phyloP scores from a whole-genome alignment of 2,888 invertebrate genomes.

The Phyllotreta cruciferae region DNA sequence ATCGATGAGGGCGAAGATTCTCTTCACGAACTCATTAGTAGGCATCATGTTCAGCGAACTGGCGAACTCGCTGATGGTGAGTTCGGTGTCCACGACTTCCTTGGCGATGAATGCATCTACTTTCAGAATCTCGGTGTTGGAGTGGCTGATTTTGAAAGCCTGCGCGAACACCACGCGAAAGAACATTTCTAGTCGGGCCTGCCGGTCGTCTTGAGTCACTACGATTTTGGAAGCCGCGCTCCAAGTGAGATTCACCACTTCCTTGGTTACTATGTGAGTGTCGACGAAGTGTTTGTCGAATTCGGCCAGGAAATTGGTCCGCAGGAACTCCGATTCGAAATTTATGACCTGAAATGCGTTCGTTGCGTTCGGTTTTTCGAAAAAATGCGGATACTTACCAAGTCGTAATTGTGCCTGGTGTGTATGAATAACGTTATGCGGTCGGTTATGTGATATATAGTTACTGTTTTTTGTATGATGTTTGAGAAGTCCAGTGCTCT shows the following conservation, averaged over 20 bases:
- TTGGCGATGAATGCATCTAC: conserved; percentile 58
- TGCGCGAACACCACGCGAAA: conserved; percentile 65
- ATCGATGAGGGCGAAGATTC: conserved; percentile 67
- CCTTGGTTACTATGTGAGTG: conserved; percentile 46
- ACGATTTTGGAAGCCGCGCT: conserved; percentile 55
- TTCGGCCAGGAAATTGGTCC: conserved; percentile 56
- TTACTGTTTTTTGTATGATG: conserved; percentile 38
- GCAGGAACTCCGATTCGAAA: conserved; percentile 59
- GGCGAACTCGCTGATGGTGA: conserved; percentile 67
- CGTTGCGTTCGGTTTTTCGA: no score
- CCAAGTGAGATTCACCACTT: conserved; percentile 47
- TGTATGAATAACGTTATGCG: conserved; percentile 58
- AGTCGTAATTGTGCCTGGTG: conserved; percentile 63
- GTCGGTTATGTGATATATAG: conserved; percentile 57
- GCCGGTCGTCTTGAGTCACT: conserved; percentile 61
- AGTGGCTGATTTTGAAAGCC: conserved; percentile 60
- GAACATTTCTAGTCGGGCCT: conserved; percentile 63
- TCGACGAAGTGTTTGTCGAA: conserved; percentile 56
- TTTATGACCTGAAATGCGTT: conserved; percentile 56
- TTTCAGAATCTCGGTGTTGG: conserved; percentile 56
- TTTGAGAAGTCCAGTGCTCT: conserved; percentile 59
- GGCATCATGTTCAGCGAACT: conserved; percentile 66
- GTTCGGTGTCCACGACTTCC: conserved; percentile 62
- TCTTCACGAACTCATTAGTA: conserved; percentile 64
- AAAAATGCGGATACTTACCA: conserved; percentile 53